Conservation (phyloP, 2,888 invertebrate species). For the Chesias legatella region DNA sequence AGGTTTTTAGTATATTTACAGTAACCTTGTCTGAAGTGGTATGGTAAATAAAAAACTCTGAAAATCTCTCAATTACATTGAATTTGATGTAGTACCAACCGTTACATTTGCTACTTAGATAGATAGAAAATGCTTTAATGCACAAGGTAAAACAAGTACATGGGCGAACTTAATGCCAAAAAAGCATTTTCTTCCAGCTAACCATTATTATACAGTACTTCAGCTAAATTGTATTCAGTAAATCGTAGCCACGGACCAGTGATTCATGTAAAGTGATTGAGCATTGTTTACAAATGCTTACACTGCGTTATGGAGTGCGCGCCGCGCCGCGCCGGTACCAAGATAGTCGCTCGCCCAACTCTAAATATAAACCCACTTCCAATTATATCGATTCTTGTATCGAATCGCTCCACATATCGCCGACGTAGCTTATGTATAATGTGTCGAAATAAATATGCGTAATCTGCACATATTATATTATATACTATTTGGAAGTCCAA, state of each 20-base stretch:
- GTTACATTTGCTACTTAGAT: conserved; percentile 17
- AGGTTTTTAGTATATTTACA: no score
- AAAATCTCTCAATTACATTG: no score
- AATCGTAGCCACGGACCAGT: conserved; percentile 23
- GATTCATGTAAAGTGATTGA: conserved; percentile 30
- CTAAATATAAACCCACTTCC: conserved; percentile 39
- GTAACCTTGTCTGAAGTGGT: no score
- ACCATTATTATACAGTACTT: no score
- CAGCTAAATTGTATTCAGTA: conserved; percentile 9
- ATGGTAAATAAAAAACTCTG: no score
- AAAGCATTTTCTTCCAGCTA: no score
- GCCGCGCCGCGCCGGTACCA: conserved; percentile 18
- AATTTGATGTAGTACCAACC: no score
- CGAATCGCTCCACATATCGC: conserved; percentile 20
- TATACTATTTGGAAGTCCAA: conserved; percentile 13
- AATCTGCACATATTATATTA: conserved; percentile 9
- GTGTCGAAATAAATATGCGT: conserved; percentile 16
- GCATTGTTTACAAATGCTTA: conserved; percentile 30
- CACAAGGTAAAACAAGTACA: no score
- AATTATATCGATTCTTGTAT: conserved; percentile 31
- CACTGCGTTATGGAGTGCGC: conserved; percentile 25
- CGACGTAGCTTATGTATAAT: conserved; percentile 6
- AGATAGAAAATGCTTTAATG: no score
- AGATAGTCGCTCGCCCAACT: conserved; percentile 30
- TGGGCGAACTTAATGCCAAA: no score